phyloP scores from a whole-genome alignment of 2,797 vertebrate species.

The Yasuhikotakia modesta region DNA sequence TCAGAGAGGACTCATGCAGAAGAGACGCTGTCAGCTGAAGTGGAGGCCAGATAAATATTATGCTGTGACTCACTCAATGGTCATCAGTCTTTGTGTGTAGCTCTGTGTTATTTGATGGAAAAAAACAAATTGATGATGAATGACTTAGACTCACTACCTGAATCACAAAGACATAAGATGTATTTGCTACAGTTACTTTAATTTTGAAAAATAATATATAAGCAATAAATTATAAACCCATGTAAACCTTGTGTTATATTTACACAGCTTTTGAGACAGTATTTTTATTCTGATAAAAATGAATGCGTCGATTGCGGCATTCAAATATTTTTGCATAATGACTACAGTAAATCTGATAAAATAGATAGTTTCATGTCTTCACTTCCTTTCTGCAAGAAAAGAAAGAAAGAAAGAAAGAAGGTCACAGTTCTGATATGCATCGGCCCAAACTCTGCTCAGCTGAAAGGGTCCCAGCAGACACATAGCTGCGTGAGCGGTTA shows the following conservation, averaged over 20 bases:
- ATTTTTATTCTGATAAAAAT: too few species aligned
- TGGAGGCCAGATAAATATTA: constrained; percentile 67
- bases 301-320: too few species aligned
- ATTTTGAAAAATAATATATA: constrained; percentile 78
- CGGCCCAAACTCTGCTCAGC: too few species aligned
- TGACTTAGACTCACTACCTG: neutral
- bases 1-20: constrained; percentile 63
- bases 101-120: constrained; percentile 39
- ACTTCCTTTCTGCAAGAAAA: too few species aligned
- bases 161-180: too few species aligned
- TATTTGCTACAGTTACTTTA: too few species aligned
- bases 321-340: too few species aligned
- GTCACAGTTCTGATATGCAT: constrained; percentile 35
- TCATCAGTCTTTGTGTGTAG: constrained; percentile 54
- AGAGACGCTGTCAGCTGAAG: constrained; percentile 71
- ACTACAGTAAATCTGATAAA: too few species aligned
- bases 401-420: constrained; percentile 50
- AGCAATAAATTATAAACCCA: too few species aligned
- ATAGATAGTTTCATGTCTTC: too few species aligned
- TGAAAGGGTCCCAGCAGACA: constrained; percentile 74
- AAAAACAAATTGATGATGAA: constrained; percentile 28
- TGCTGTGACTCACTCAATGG: constrained; percentile 71
- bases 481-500: constrained; percentile 72
- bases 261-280: too few species aligned
- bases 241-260: too few species aligned